Conservation (phyloP, 2,797 vertebrate species). For the Harpagifer antarcticus region DNA sequence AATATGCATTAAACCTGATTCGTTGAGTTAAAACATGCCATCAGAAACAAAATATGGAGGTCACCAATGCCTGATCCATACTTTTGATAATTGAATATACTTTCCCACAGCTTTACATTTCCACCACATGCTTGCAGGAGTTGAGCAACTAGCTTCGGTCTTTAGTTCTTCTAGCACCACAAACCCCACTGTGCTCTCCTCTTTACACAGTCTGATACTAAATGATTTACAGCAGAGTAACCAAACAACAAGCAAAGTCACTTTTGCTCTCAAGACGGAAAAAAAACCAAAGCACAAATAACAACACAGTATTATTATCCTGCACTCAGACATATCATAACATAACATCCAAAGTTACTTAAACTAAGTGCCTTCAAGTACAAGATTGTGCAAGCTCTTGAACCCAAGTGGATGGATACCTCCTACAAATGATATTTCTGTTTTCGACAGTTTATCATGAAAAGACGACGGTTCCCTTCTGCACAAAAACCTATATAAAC, state of each 20-base stretch:
- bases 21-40: not conserved
- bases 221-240: not conserved
- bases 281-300: not conserved
- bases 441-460: not conserved
- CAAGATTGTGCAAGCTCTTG: not conserved
- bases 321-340: not conserved
- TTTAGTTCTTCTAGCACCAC: not conserved
- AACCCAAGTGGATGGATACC: not conserved
- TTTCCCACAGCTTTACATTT: not conserved
- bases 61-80: not conserved
- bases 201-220: conserved; percentile 1
- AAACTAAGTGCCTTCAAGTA: too few species aligned
- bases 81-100: too few species aligned
- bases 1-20: not conserved
- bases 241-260: not conserved
- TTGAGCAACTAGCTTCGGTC: conserved; percentile 14
- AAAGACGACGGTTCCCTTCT: not conserved
- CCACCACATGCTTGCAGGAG: conserved; percentile 3
- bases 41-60: not conserved
- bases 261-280: not conserved
- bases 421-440: not conserved
- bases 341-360: not conserved
- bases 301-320: not conserved
- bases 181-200: conserved; percentile 6
- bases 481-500: not conserved